These are phyloP conservation scores for Cherax destructor DNA, from an alignment of 1,140 invertebrate genomes.

Conservation along the genomic window DNA sequence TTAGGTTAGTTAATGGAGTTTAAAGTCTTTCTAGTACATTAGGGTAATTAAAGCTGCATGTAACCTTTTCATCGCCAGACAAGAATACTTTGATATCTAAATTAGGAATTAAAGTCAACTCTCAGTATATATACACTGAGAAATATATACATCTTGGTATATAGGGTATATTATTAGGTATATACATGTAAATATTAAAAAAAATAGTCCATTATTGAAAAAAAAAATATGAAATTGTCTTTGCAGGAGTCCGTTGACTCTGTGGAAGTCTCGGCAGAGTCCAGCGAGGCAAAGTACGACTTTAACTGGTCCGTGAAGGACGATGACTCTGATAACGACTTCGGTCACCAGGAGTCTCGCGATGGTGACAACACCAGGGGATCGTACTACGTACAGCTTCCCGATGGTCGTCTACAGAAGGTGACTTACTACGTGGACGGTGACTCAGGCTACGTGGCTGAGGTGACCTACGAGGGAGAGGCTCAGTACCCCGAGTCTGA, in stretches of 20 bases:
- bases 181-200: no score
- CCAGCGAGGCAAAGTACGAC: not conserved
- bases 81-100: no score
- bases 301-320: conserved; percentile 20
- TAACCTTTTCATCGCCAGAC: no score
- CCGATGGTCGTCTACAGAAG: conserved; percentile 34
- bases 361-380: conserved; percentile 36
- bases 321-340: conserved; percentile 6
- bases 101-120: no score
- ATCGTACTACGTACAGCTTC: conserved; percentile 40
- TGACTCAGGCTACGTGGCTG: conserved; percentile 56
- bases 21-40: no score
- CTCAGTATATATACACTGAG: no score
- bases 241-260: not conserved
- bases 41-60: no score
- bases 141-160: no score
- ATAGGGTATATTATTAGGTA: no score
- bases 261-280: not conserved
- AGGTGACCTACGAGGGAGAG: conserved; percentile 39
- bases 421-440: conserved; percentile 42
- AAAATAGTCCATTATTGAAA: no score
- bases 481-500: conserved; percentile 19
- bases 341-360: conserved; percentile 37
- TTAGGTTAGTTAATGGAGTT: no score
- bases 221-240: no score